Evolutionary conservation across 2,113 vertebrate genomes (phyloP).

Genomic region (Pygoscelis antarcticus): DNA sequence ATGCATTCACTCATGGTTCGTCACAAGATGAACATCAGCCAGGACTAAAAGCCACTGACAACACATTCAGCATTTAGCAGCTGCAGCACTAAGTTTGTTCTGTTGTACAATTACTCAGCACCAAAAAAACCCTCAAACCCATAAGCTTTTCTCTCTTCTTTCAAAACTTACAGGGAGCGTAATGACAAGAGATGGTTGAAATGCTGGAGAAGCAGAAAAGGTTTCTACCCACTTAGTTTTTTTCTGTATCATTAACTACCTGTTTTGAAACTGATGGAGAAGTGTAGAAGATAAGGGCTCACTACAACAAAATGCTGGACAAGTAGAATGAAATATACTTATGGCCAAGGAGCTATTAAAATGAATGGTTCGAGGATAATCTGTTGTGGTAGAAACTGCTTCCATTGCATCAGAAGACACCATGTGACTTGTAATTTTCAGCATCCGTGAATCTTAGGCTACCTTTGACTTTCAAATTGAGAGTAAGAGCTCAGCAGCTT

Average conservation of each 20-base stretch:
- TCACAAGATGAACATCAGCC: background rate
- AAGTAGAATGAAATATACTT: background rate
- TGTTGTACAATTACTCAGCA: background rate
- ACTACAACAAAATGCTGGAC: background rate
- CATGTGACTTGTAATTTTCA: background rate
- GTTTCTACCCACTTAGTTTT: background rate
- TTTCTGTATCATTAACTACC: background rate
- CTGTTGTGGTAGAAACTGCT: background rate
- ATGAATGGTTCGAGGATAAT: background rate
- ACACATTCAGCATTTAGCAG: background rate
- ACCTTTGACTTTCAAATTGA: background rate
- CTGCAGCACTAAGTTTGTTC: background rate
- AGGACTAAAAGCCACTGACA: background rate
- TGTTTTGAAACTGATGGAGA: background rate
- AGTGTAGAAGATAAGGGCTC: background rate
- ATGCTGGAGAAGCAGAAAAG: background rate
- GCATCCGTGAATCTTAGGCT: background rate
- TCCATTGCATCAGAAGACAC: background rate
- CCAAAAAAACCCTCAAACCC: background rate
- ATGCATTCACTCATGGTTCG: background rate
- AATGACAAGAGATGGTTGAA: background rate
- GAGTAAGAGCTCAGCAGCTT: background rate
- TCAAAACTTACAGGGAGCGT: accelerated
- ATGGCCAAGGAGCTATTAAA: background rate
- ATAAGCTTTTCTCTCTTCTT: background rate